These are phyloP conservation scores for Fundulus diaphanus DNA, from an alignment of 2,797 vertebrate genomes.

Conservation along the genomic window DNA sequence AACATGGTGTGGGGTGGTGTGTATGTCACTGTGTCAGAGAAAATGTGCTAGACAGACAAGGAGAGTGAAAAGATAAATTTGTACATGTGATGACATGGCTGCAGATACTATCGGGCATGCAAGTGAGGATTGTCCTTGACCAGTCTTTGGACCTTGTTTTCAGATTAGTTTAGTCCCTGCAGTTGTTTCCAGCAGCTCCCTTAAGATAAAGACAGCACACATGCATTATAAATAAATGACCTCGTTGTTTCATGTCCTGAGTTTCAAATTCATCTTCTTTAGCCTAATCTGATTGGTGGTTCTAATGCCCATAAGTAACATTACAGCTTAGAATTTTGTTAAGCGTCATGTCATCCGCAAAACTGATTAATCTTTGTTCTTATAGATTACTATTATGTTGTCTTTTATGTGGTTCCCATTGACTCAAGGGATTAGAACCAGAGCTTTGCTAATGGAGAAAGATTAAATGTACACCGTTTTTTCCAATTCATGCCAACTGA, in stretches of 20 bases:
- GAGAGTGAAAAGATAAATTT: neutral
- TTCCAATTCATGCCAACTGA: slow-evolving; percentile 25
- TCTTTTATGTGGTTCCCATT: neutral
- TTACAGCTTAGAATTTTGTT: slow-evolving; percentile 29
- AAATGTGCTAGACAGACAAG: neutral
- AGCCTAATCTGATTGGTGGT: slow-evolving; percentile 27
- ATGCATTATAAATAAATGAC: slow-evolving; percentile 27
- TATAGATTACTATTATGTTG: slow-evolving; percentile 4
- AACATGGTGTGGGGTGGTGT: slow-evolving; percentile 31
- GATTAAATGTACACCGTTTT: slow-evolving; percentile 41
- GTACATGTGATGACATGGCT: neutral
- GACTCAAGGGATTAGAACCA: slow-evolving; percentile 23
- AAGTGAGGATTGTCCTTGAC: neutral
- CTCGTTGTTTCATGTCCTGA: slow-evolving; percentile 39
- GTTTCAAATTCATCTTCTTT: slow-evolving; percentile 26
- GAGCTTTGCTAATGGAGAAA: slow-evolving; percentile 16
- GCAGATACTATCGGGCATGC: neutral
- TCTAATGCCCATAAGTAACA: slow-evolving; percentile 37
- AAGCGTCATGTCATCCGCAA: slow-evolving; percentile 21
- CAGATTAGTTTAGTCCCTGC: neutral
- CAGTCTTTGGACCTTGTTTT: neutral
- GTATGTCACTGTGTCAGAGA: slow-evolving; percentile 27
- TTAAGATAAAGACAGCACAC: slow-evolving; percentile 18
- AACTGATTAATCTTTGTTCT: slow-evolving; percentile 24
- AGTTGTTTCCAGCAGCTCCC: neutral